These are phyloP conservation scores for Molossus alvarezi DNA, from an alignment of 2,797 vertebrate species.

Conservation along the genomic window DNA sequence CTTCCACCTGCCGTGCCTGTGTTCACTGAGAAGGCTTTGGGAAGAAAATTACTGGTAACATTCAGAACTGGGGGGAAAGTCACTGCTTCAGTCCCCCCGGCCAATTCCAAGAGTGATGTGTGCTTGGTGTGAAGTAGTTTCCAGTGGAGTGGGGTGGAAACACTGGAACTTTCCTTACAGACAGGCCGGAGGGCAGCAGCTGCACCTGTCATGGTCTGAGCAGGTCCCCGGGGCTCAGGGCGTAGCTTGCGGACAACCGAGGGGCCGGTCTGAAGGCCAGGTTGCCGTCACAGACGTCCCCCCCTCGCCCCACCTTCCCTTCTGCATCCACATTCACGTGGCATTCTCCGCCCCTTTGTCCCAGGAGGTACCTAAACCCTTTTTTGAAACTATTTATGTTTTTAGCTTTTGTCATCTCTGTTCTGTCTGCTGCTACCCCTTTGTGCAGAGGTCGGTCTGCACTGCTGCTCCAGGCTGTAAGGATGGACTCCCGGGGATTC, in stretches of 20 bases:
- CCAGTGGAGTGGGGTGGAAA: background rate
- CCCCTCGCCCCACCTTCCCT: accelerated
- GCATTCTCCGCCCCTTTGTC: background rate
- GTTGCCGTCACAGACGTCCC: background rate
- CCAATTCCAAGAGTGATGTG: background rate
- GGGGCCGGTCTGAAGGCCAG: background rate
- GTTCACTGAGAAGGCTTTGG: background rate
- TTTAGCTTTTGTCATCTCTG: background rate
- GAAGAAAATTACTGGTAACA: background rate
- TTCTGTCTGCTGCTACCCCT: background rate
- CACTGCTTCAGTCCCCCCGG: background rate
- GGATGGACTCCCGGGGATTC: too few species aligned
- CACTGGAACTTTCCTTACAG: background rate
- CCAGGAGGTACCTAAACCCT: background rate
- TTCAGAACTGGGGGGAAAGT: background rate
- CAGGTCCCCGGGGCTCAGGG: background rate
- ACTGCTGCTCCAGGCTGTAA: background rate
- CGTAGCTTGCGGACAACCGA: background rate
- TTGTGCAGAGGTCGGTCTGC: background rate
- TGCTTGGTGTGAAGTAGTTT: background rate
- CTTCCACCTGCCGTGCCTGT: accelerated
- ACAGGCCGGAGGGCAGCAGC: background rate
- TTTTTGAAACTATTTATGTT: background rate
- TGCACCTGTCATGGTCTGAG: background rate
- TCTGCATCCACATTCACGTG: accelerated